Evolutionary conservation across 2,888 invertebrate species (phyloP).

Genomic region (Folsomia manolachei): DNA sequence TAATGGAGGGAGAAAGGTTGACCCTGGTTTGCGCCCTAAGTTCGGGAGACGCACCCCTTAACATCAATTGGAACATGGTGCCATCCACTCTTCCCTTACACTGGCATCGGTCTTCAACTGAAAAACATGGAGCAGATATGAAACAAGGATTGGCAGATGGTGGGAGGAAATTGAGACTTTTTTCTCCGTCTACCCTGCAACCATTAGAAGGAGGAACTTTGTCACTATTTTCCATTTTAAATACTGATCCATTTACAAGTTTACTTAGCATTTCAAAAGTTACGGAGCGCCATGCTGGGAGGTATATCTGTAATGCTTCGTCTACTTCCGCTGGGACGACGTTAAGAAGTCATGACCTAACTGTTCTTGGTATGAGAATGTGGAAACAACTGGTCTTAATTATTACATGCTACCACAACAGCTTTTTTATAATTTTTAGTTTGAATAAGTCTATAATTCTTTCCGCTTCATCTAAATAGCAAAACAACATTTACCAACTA

Average conservation of each 20-base stretch:
- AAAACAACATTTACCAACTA: too few relatives aligned
- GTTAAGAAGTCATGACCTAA: constrained; percentile 43
- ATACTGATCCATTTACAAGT: constrained; percentile 62
- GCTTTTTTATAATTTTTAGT: neutral
- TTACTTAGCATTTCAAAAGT: constrained; percentile 51
- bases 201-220: neutral
- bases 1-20: constrained; percentile 46
- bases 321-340: constrained; percentile 40
- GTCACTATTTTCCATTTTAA: constrained; percentile 47
- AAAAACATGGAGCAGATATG: neutral
- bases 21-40: constrained; percentile 46
- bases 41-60: constrained; percentile 44
- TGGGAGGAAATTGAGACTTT: constrained; percentile 4
- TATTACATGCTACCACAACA: neutral
- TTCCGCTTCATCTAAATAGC: too few relatives aligned
- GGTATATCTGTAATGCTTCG: constrained; percentile 45
- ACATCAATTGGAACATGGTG: constrained; percentile 42
- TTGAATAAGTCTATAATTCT: too few relatives aligned
- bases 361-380: constrained; percentile 45
- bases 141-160: neutral
- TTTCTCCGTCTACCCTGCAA: neutral
- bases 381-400: too few relatives aligned
- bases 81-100: neutral
- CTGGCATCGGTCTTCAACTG: neutral
- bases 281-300: constrained; percentile 52